Base-by-base conservation (phyloP, 1,140 invertebrate genomes). In the Scaptomyza montana region DNA sequence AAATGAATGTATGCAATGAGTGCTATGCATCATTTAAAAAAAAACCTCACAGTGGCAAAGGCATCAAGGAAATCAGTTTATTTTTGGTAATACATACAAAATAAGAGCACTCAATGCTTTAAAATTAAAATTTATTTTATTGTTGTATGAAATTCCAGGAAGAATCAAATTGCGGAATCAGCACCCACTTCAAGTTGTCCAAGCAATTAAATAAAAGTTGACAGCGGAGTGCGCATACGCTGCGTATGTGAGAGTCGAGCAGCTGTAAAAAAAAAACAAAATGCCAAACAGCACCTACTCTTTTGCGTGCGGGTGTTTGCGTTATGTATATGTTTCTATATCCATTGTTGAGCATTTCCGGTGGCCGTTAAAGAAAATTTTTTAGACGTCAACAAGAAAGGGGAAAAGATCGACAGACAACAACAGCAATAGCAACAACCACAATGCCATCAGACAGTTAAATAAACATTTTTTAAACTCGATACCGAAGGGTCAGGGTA, bases 271-370 rank as follows among this genome's bases (percentile, higher is more conserved):
- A 25, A 25, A 25, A 25, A 1, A 21, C 3, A 3, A 2, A 25
- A 25, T 1, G 19, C 12, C 33, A 62, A 45, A 2, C 36, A 53
- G 28, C 30, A 25, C 19, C 53, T 60, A 21, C 39, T 45, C 41
- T 36, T 12, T 21, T 51, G 33, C 13, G 6, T 30, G 6, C 28
- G 21, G n/a, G 49, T 51, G 28, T 33, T 33, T 45, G 33, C 43
- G 33, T 33, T 50, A 3, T 43, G 25, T 39, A 30, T 33, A 2
- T 57, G 7, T 21, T 41, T 53, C 49, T 64, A 28, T 46, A 16
- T 54, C 62, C 66, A 80, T 85, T 84, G 73, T 84, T 56, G 59
- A 77, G 80, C 65, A 85, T 85, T 84, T 84, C 80, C 80, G 80
- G 80, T 84, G 71, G 60, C 68, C 30, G 57, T 51, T 59, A 57